Percentiles rank a stretch among this genome's conserved stretches.
Conservation (phyloP, 2,797 vertebrate genomes). For the Ctenochaetus hawaiiensis region DNA sequence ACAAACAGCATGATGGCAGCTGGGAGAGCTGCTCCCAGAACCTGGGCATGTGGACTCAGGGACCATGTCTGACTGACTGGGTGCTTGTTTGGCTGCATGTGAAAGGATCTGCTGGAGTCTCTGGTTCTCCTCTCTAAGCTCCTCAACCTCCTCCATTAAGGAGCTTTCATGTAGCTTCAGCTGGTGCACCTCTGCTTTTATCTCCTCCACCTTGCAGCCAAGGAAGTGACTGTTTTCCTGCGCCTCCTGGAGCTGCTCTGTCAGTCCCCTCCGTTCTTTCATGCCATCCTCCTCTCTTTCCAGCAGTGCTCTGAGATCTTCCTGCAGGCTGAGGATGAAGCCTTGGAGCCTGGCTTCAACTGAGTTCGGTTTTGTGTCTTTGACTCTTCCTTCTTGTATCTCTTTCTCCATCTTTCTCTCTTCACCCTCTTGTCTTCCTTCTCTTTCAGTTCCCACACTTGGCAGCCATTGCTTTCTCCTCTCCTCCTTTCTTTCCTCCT, state of each 20-base stretch:
- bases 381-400: slow-evolving; percentile 26
- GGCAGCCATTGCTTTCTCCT: slow-evolving; percentile 59
- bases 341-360: slow-evolving; percentile 73
- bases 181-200: slow-evolving; percentile 70
- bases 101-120: slow-evolving; percentile 68
- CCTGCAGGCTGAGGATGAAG: slow-evolving; percentile 78
- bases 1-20: slow-evolving; percentile 19
- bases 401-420: slow-evolving; percentile 35
- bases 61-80: slow-evolving; percentile 23
- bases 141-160: slow-evolving; percentile 79
- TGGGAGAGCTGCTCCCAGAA: slow-evolving; percentile 7
- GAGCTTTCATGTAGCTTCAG: slow-evolving; percentile 82
- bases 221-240: slow-evolving; percentile 81
- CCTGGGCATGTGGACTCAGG: slow-evolving; percentile 7
- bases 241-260: slow-evolving; percentile 78
- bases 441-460: slow-evolving; percentile 27
- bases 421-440: slow-evolving; percentile 31
- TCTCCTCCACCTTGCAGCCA: slow-evolving; percentile 82
- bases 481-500: slow-evolving; percentile 67
- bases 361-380: slow-evolving; percentile 34
- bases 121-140: slow-evolving; percentile 81
- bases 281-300: slow-evolving; percentile 77
- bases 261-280: slow-evolving; percentile 72
- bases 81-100: slow-evolving; percentile 48
- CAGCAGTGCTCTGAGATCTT: slow-evolving; percentile 81